These are phyloP conservation scores for Aphis gossypii DNA, from an alignment of 1,140 invertebrate genomes.

Conservation along the genomic window DNA sequence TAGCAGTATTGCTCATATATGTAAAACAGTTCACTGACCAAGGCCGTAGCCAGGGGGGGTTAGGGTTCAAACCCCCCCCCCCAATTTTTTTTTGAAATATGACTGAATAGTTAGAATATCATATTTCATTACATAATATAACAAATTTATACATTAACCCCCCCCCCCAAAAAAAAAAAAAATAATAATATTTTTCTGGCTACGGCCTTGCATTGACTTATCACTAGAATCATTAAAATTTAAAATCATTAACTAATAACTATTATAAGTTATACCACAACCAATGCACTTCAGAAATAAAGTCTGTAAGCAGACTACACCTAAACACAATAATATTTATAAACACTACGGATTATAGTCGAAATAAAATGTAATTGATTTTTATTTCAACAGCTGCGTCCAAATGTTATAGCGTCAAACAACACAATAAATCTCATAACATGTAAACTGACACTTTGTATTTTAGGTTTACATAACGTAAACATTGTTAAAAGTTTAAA, in stretches of 20 bases:
- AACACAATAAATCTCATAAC: neutral
- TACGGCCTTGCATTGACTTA: neutral
- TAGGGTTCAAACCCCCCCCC: too few relatives aligned
- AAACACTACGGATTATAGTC: neutral
- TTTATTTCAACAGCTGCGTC: conserved; percentile 41
- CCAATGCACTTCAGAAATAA: conserved; percentile 15
- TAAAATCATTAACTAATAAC: neutral
- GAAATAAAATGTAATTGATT: neutral
- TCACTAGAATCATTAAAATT: neutral
- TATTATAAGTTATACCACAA: neutral
- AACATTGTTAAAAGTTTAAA: conserved; percentile 12
- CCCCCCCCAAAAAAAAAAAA: too few relatives aligned
- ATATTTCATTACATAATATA: too few relatives aligned
- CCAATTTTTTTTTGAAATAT: too few relatives aligned
- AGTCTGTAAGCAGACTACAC: neutral
- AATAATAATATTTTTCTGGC: too few relatives aligned
- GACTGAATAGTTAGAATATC: too few relatives aligned
- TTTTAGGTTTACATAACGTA: neutral
- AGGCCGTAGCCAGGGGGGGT: too few relatives aligned
- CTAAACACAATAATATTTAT: neutral
- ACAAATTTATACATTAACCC: too few relatives aligned
- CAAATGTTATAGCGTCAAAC: conserved; percentile 30
- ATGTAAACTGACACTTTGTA: neutral
- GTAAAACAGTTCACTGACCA: neutral
- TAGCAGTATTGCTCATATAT: neutral